Conservation (phyloP, 2,888 invertebrate species). For the Amaurobius ferox region DNA sequence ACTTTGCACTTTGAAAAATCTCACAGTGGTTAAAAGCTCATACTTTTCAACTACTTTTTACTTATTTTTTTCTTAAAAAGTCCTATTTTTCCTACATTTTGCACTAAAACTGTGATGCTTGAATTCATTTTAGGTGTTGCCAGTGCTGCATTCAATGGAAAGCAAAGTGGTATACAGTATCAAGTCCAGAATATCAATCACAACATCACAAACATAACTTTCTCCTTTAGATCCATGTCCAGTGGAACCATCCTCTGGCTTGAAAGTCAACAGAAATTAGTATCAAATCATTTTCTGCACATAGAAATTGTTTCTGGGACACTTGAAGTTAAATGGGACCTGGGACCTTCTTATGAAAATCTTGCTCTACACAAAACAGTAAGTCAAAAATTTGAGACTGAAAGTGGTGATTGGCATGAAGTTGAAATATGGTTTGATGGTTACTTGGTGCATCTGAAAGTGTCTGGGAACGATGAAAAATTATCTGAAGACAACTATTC, state of each 20-base stretch:
- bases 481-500: constrained; percentile 55
- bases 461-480: constrained; percentile 36
- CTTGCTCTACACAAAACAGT: constrained; percentile 55
- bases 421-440: constrained; percentile 61
- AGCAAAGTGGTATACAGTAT: constrained; percentile 51
- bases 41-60: too few relatives aligned
- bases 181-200: constrained; percentile 15
- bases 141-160: constrained; percentile 66
- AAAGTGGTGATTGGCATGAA: constrained; percentile 53
- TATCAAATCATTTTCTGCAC: constrained; percentile 43
- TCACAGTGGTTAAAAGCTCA: too few relatives aligned
- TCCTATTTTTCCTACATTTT: too few relatives aligned
- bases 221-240: constrained; percentile 51
- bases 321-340: constrained; percentile 58
- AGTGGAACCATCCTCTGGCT: constrained; percentile 52
- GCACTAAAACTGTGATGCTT: too few relatives aligned
- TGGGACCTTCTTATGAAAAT: constrained; percentile 46
- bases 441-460: constrained; percentile 38
- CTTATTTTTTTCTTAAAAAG: too few relatives aligned
- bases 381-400: constrained; percentile 46
- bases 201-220: constrained; percentile 54
- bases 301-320: constrained; percentile 37
- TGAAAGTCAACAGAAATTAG: constrained; percentile 13
- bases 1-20: too few relatives aligned
- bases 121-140: constrained; percentile 63